A percentile compares a stretch with the other conserved stretches of the same genome.
phyloP scores from a whole-genome alignment of 1,140 invertebrate genomes.

The Bombus terrestris region DNA sequence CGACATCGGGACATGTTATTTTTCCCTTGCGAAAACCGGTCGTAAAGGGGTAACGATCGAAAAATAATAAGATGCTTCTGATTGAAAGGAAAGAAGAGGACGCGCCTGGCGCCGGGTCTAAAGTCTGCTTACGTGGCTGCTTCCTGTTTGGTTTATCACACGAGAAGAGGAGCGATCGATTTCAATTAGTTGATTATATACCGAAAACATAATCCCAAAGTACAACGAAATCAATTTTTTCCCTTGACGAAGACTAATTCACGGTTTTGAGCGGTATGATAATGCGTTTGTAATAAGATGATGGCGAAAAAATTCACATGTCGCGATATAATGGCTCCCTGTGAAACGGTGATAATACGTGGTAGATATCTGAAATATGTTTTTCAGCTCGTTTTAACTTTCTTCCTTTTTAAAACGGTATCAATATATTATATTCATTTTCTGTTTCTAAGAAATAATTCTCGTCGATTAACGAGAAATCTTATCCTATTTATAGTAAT shows the following conservation, averaged over 20 bases:
- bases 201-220: background rate
- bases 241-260: background rate
- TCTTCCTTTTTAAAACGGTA: background rate
- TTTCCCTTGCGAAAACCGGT: constrained; percentile 4
- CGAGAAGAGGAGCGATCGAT: background rate
- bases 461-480: background rate
- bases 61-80: constrained; percentile 26
- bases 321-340: background rate
- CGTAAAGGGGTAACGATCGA: constrained; percentile 4
- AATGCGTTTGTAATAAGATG: background rate
- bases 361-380: background rate
- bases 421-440: background rate
- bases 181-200: constrained; percentile 15
- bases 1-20: background rate
- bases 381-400: background rate
- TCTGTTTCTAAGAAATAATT: background rate
- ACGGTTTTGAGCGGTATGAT: background rate
- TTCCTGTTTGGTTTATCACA: background rate
- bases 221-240: background rate
- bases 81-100: constrained; percentile 8
- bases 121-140: background rate
- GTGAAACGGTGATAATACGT: background rate
- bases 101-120: background rate
- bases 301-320: background rate
- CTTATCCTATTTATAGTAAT: no score